These are phyloP conservation scores for Nowickia ferox DNA, from an alignment of 2,888 invertebrate genomes.

Conservation along the genomic window DNA sequence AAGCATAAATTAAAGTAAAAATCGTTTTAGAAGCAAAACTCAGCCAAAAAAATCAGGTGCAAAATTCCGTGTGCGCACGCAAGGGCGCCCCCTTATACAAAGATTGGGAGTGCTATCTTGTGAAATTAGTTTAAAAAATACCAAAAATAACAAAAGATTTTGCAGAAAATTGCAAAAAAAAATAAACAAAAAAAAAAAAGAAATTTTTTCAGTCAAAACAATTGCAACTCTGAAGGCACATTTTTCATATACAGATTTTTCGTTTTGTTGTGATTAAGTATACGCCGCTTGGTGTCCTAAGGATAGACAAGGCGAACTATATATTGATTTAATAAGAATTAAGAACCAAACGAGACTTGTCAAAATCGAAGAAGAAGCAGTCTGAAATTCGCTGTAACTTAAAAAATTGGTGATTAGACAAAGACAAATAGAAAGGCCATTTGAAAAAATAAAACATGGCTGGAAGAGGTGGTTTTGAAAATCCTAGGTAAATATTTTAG, in stretches of 20 bases:
- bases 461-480: constrained; percentile 93
- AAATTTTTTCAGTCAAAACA: neutral
- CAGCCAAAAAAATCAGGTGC: constrained; percentile 29
- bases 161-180: constrained; percentile 2
- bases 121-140: constrained; percentile 20
- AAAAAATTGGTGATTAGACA: constrained; percentile 62
- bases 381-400: constrained; percentile 75
- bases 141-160: neutral
- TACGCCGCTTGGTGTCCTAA: constrained; percentile 50
- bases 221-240: constrained; percentile 54
- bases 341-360: constrained; percentile 51
- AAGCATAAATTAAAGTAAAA: neutral
- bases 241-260: constrained; percentile 43
- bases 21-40: constrained; percentile 34
- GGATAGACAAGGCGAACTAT: constrained; percentile 40
- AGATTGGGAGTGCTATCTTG: constrained; percentile 48
- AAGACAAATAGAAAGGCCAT: constrained; percentile 76
- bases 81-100: constrained; percentile 54
- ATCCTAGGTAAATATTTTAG: constrained; percentile 88
- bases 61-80: constrained; percentile 64
- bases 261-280: constrained; percentile 64
- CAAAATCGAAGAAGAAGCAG: constrained; percentile 61
- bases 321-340: neutral
- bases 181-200: constrained; percentile 15
- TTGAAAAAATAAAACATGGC: constrained; percentile 89